A percentile compares a stretch with the other conserved stretches of the same genome.
Conservation (phyloP, 2,113 vertebrate genomes). For the Barbus barbus region DNA sequence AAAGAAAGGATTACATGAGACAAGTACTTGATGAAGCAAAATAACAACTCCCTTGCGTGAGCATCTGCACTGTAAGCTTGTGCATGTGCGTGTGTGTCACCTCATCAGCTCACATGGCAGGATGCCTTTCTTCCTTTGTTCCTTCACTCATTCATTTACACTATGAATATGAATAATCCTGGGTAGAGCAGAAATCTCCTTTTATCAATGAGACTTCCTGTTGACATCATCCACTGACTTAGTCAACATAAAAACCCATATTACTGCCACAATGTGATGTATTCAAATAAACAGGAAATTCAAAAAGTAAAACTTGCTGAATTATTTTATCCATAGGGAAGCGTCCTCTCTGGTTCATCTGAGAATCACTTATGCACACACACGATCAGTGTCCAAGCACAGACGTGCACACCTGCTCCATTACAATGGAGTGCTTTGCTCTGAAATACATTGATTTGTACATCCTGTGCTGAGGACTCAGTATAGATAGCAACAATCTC, state of each 20-base stretch:
- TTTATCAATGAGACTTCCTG: constrained; percentile 37
- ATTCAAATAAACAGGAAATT: not conserved
- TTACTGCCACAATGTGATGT: not conserved
- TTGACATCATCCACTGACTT: constrained; percentile 34
- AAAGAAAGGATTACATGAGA: constrained; percentile 35
- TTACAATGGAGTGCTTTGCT: not conserved
- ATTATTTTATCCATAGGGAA: not conserved
- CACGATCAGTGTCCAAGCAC: not conserved
- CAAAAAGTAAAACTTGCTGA: not conserved
- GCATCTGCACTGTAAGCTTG: constrained; percentile 11
- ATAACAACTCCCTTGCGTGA: constrained; percentile 9
- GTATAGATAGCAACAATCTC: not conserved
- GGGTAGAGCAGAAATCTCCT: constrained; percentile 12
- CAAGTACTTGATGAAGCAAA: constrained; percentile 22
- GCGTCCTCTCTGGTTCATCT: not conserved
- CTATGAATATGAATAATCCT: constrained; percentile 30
- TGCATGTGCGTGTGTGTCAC: not conserved
- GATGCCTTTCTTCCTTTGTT: not conserved
- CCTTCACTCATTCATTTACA: constrained; percentile 39
- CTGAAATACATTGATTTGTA: not conserved
- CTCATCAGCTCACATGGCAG: constrained; percentile 3
- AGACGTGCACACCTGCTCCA: not conserved
- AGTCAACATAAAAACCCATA: not conserved
- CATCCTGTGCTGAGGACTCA: not conserved
- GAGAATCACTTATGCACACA: not conserved